A percentile compares a stretch with the other conserved stretches of the same genome.
phyloP scores from a whole-genome alignment of 2,888 invertebrate genomes.

The Oscheius sp. region DNA sequence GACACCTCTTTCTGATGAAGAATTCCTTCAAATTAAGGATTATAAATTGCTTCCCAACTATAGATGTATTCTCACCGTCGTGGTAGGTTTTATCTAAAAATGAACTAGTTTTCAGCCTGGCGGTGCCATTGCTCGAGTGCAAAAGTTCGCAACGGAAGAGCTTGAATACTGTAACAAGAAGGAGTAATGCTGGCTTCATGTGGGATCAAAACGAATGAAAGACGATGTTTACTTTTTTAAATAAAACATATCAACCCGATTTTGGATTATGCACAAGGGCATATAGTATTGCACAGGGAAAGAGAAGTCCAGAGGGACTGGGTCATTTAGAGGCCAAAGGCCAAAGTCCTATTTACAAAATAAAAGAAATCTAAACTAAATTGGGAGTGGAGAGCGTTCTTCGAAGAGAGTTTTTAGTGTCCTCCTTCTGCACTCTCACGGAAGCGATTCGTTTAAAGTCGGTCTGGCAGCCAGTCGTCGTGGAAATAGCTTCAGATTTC shows the following conservation, averaged over 20 bases:
- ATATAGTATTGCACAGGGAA: too few species aligned
- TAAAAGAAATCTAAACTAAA: neutral
- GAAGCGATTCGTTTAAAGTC: constrained; percentile 13
- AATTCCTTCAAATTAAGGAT: too few species aligned
- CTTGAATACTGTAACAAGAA: neutral
- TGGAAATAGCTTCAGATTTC: constrained; percentile 37
- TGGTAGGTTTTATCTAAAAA: too few species aligned
- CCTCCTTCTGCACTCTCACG: neutral
- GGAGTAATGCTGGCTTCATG: neutral
- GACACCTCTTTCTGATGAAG: too few species aligned
- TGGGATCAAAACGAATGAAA: neutral
- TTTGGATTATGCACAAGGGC: too few species aligned
- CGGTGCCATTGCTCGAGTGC: too few species aligned
- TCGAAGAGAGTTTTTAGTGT: neutral
- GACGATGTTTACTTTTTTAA: neutral
- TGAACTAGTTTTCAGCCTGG: too few species aligned
- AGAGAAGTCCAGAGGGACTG: neutral
- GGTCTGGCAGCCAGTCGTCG: neutral
- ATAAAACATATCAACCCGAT: neutral
- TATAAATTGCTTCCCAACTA: too few species aligned
- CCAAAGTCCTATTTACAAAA: neutral
- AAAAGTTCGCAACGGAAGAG: neutral
- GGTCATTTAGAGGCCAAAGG: neutral
- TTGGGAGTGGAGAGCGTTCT: constrained; percentile 5
- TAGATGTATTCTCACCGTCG: too few species aligned